Evolutionary conservation across 2,113 vertebrate species (phyloP).

Genomic region (Enhydra lutris): DNA sequence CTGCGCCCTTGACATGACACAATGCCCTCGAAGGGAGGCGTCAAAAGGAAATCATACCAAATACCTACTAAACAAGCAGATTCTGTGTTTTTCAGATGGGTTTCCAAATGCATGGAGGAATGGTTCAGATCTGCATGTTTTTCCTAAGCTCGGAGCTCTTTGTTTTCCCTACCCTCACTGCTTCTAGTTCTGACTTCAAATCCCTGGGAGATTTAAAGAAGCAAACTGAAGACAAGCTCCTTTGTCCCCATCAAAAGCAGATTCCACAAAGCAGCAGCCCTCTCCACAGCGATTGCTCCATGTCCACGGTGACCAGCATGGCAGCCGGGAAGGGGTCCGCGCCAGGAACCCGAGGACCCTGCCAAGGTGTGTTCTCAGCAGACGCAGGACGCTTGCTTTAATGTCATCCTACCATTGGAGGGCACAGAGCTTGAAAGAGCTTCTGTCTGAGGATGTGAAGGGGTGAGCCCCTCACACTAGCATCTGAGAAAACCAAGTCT

Average conservation of each 20-base stretch:
- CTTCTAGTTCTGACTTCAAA: constrained; percentile 33
- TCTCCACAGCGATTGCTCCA: background rate
- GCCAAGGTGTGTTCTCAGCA: background rate
- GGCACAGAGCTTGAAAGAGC: background rate
- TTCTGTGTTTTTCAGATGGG: background rate
- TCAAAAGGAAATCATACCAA: background rate
- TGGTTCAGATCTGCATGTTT: background rate
- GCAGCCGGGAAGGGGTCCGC: background rate
- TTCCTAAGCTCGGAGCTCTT: background rate
- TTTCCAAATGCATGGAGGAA: background rate
- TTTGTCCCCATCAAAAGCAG: background rate
- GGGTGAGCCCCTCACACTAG: background rate
- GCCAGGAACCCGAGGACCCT: background rate
- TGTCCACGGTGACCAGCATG: background rate
- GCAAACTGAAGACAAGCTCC: background rate
- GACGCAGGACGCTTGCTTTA: background rate
- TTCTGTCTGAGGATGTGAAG: background rate
- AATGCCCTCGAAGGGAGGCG: background rate
- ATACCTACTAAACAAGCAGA: background rate
- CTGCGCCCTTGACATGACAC: background rate
- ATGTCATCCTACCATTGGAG: background rate
- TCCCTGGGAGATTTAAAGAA: background rate
- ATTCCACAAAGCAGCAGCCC: background rate
- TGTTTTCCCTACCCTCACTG: background rate
- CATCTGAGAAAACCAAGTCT: background rate